These are phyloP conservation scores for Patella pellucida DNA, from an alignment of 2,888 invertebrate genomes.

Conservation along the genomic window DNA sequence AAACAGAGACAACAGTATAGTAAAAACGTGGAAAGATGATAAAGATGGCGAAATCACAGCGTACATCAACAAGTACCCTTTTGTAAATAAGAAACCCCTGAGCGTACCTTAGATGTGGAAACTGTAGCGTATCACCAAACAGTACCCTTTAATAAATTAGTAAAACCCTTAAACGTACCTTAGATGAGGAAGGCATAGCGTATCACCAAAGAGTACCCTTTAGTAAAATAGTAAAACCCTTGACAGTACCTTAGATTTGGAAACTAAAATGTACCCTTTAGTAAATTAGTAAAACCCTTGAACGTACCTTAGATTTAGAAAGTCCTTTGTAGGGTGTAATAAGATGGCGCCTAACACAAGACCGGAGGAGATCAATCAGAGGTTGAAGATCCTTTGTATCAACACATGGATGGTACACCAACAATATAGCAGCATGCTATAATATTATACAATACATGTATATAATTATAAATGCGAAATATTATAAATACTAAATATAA, in stretches of 20 bases:
- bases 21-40: too few relatives aligned
- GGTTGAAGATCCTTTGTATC: not conserved
- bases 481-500: too few relatives aligned
- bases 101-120: too few relatives aligned
- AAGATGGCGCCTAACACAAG: constrained; percentile 19
- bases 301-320: not conserved
- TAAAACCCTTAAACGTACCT: too few relatives aligned
- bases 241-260: not conserved
- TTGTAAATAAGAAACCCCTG: too few relatives aligned
- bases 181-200: too few relatives aligned
- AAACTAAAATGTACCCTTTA: not conserved
- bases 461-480: too few relatives aligned
- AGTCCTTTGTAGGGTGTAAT: constrained; percentile 21
- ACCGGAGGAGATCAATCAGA: not conserved
- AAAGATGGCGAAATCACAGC: too few relatives aligned
- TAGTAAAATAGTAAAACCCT: not conserved
- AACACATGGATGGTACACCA: constrained; percentile 23
- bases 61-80: too few relatives aligned
- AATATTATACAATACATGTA: not conserved
- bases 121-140: too few relatives aligned
- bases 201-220: too few relatives aligned
- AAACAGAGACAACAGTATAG: not conserved
- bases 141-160: too few relatives aligned
- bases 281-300: not conserved
- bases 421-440: constrained; percentile 19